These are phyloP conservation scores for Aptenodytes forsteri DNA, from an alignment of 2,113 vertebrate genomes.

Conservation along the genomic window DNA sequence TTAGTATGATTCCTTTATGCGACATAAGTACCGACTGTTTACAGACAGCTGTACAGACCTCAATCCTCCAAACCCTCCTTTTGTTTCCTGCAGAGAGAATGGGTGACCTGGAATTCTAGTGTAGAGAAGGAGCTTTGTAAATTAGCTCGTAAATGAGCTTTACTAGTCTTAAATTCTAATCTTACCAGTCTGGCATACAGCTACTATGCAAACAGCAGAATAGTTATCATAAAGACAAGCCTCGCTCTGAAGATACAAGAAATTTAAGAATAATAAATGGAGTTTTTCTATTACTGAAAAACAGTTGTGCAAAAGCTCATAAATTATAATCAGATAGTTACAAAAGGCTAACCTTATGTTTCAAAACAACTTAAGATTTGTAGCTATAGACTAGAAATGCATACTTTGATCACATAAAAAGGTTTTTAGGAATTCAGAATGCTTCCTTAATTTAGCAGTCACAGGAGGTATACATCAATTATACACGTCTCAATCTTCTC, in stretches of 20 bases:
- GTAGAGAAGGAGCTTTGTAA: not conserved
- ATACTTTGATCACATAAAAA: not conserved
- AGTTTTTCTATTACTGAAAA: not conserved
- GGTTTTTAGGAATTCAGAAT: not conserved
- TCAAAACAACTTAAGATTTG: not conserved
- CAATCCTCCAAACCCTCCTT: not conserved
- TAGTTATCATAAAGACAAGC: not conserved
- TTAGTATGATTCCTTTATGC: not conserved
- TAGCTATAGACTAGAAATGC: not conserved
- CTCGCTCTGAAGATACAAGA: not conserved
- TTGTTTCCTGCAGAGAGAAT: not conserved
- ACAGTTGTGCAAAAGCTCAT: not conserved
- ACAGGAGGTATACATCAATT: not conserved
- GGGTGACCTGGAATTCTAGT: not conserved
- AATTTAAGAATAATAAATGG: not conserved
- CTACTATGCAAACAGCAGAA: not conserved
- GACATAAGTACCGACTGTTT: not conserved
- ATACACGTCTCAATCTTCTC: not conserved
- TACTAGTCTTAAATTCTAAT: slow-evolving; percentile 33
- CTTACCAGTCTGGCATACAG: not conserved
- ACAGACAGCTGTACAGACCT: not conserved
- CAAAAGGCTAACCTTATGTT: not conserved
- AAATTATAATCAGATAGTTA: not conserved
- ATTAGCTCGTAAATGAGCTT: slow-evolving; percentile 41
- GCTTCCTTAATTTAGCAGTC: not conserved